phyloP scores from a whole-genome alignment of 2,113 vertebrate species.

The Siphamia tubifer region DNA sequence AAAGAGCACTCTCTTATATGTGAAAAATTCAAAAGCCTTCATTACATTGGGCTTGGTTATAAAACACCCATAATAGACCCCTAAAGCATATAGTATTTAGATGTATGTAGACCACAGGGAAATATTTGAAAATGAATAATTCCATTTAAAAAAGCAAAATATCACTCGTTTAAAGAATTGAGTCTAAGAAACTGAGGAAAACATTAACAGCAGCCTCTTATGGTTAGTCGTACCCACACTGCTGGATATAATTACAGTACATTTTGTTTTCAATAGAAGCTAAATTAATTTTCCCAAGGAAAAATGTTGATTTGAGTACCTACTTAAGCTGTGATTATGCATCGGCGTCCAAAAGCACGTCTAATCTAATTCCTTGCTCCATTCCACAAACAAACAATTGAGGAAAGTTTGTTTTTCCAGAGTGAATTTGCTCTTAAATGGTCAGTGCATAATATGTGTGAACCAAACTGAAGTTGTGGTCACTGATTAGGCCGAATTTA shows the following conservation, averaged over 20 bases:
- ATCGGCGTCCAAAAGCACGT: conserved; percentile 45
- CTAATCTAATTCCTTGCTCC: conserved; percentile 50
- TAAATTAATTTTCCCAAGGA: conserved; percentile 41
- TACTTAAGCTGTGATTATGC: conserved; percentile 48
- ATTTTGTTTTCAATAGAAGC: background rate
- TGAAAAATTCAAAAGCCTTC: too few relatives aligned
- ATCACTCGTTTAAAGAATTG: too few relatives aligned
- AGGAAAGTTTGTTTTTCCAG: conserved; percentile 57
- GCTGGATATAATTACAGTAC: background rate
- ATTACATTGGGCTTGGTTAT: too few relatives aligned
- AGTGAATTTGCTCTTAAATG: conserved; percentile 47
- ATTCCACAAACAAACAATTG: conserved; percentile 62
- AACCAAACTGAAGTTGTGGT: conserved; percentile 8
- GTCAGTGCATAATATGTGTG: conserved; percentile 19
- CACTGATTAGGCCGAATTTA: background rate
- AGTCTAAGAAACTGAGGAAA: too few relatives aligned
- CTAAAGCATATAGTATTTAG: too few relatives aligned
- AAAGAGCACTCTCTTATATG: too few relatives aligned
- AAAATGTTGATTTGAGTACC: conserved; percentile 28
- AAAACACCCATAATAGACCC: too few relatives aligned
- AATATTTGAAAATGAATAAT: too few relatives aligned
- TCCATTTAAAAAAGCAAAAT: too few relatives aligned
- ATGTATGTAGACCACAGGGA: too few relatives aligned
- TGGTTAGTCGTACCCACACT: background rate
- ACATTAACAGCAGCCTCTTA: background rate